phyloP scores from a whole-genome alignment of 2,888 invertebrate genomes.

The Thymelicus sylvestris region DNA sequence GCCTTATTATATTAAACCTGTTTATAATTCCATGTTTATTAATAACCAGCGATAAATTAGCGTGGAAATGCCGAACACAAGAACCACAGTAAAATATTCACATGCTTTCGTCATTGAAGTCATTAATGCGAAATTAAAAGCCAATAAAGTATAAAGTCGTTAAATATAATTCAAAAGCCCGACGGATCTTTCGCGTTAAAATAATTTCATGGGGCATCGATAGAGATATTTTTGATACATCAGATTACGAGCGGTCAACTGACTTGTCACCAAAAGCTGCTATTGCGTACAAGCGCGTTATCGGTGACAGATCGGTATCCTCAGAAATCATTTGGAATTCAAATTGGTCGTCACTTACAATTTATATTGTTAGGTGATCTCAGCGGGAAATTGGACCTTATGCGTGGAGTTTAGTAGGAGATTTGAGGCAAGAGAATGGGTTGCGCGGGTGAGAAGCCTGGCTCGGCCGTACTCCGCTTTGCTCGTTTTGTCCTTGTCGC shows the following conservation, averaged over 20 bases:
- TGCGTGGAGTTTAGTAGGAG: constrained; percentile 13
- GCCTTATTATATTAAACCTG: constrained; percentile 72
- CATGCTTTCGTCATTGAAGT: constrained; percentile 57
- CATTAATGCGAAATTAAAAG: constrained; percentile 62
- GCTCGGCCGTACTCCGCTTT: constrained; percentile 56
- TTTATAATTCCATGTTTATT: constrained; percentile 65
- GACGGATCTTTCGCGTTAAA: constrained; percentile 28
- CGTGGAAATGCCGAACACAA: constrained; percentile 60
- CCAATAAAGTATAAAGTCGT: constrained; percentile 52
- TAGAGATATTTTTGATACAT: constrained; percentile 60
- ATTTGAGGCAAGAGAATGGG: constrained; percentile 26
- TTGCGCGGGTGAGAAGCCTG: constrained; percentile 40
- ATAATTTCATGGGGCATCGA: constrained; percentile 41
- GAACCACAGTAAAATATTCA: constrained; percentile 65
- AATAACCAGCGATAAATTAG: constrained; percentile 69
- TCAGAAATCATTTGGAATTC: constrained; percentile 75
- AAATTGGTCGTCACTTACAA: constrained; percentile 69
- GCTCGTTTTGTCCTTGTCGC: constrained; percentile 78
- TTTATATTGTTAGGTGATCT: constrained; percentile 30
- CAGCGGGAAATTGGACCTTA: constrained; percentile 38
- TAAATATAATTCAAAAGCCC: constrained; percentile 47
- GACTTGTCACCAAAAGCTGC: constrained; percentile 78
- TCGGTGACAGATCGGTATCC: constrained; percentile 82
- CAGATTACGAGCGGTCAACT: constrained; percentile 75
- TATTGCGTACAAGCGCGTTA: constrained; percentile 60